Evolutionary conservation across 2,113 vertebrate genomes (phyloP).

Genomic region (Mandrillus leucophaeus): DNA sequence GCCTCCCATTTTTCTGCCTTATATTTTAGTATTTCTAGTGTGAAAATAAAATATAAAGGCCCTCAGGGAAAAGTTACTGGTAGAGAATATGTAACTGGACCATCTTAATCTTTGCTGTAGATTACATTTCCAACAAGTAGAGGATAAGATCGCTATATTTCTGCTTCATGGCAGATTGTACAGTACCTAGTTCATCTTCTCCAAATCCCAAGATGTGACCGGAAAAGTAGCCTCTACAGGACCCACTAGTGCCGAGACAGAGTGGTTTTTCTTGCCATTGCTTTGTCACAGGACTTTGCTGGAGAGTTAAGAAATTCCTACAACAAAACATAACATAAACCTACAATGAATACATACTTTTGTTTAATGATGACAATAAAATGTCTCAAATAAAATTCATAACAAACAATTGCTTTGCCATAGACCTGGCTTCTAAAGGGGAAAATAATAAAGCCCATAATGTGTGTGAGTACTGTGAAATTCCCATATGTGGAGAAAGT

Average conservation of each 20-base stretch:
- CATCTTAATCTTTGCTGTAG: neutral
- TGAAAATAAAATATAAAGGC: neutral
- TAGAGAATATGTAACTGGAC: neutral
- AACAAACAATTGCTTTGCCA: neutral
- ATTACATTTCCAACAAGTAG: neutral
- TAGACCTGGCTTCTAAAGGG: neutral
- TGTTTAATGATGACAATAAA: neutral
- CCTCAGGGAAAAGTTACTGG: neutral
- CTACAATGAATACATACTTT: conserved; percentile 53
- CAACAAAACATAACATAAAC: conserved; percentile 80
- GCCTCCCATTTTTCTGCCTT: neutral
- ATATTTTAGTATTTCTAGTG: neutral
- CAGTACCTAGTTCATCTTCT: conserved; percentile 96
- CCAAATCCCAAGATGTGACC: conserved; percentile 97
- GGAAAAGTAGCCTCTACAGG: conserved; percentile 91
- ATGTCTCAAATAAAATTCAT: conserved; percentile 10
- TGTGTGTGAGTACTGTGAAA: neutral
- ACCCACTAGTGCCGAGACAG: conserved; percentile 91
- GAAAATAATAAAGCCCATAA: neutral
- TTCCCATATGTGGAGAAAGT: neutral
- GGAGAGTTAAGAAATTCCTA: conserved; percentile 97
- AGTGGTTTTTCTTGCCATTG: conserved; percentile 97
- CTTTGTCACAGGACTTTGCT: conserved; percentile 90
- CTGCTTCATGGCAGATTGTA: neutral
- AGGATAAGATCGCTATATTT: neutral